Conservation (phyloP, 1,140 invertebrate genomes). For the Ptiloglossa arizonensis region DNA sequence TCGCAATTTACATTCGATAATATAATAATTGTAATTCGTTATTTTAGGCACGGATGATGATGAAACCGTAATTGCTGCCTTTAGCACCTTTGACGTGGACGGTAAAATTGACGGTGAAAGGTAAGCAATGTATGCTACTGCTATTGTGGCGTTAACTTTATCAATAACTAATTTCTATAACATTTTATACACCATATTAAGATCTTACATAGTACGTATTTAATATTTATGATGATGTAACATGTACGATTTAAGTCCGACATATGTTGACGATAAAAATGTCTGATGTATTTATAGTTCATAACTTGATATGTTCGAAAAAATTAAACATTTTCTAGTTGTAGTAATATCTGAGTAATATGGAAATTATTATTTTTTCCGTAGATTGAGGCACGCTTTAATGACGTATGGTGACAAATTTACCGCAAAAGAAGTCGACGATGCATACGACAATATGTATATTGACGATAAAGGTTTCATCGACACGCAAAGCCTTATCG, state of each 20-base stretch:
- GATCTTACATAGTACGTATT: background rate
- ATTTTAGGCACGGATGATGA: constrained; percentile 91
- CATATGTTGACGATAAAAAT: constrained; percentile 42
- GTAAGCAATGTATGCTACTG: constrained; percentile 74
- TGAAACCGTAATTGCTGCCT: constrained; percentile 96
- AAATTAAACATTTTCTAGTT: background rate
- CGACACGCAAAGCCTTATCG: constrained; percentile 93
- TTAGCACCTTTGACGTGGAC: constrained; percentile 96
- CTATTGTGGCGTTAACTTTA: background rate
- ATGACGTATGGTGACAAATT: constrained; percentile 99
- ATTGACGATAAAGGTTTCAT: constrained; percentile 96
- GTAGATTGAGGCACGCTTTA: constrained; percentile 94
- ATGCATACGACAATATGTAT: constrained; percentile 97
- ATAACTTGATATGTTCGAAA: background rate
- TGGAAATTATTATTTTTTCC: constrained; percentile 62
- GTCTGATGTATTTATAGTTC: constrained; percentile 44
- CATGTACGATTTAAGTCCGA: constrained; percentile 61
- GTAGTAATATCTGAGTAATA: background rate
- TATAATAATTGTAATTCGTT: too few species aligned
- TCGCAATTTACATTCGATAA: background rate
- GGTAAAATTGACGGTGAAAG: constrained; percentile 94
- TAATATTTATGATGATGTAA: constrained; percentile 34
- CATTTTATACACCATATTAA: background rate
- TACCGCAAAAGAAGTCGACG: constrained; percentile 94
- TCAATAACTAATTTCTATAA: too few species aligned